Evolutionary conservation across 2,888 invertebrate species (phyloP), one percentile per base, ranked within the genome.

Genomic region (Abrostola triplasia): DNA sequence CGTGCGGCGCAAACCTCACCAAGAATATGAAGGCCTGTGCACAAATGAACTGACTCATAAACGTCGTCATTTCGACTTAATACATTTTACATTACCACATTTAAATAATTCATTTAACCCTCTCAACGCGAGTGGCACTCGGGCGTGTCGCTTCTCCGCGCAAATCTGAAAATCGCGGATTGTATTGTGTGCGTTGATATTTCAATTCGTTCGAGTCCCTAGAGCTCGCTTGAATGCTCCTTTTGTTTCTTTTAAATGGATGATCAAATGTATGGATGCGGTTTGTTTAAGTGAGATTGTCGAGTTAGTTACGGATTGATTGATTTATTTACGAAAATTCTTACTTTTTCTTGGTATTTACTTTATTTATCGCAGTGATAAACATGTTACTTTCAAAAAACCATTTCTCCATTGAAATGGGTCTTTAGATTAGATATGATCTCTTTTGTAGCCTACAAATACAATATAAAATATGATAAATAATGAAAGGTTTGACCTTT

Each of bases 121-220:
- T 81, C 76, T 80, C 73, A 56, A 59, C 49, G 74, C 76, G 68
- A 71, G 75, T 72, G 70, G 77, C 70, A 64, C 77, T 80, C 74
- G 36, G 74, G 77, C 65, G 73, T 73, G 71, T 59, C 71, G 70
- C 60, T 63, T 60, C 55, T 57, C 55, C 38, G 64, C 70, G 77
- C 80, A 85, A 88, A 87, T 88, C 88, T 87, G 80, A 74, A 79
- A 83, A 81, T 82, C 82, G 76, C 70, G 82, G 63, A 78, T 81
- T 78, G 84, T 83, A 84, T 88, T 86, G 86, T 88, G 80, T 83
- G 76, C 81, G 81, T 84, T 87, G 88, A 89, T 90, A 89, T 90
- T 90, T 89, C 88, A 89, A 89, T 91, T 88, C 87, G 73, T 79
- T 84, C 78, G 47, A 73, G 70, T 84, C 84, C 81, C 82, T 70